These are phyloP conservation scores for Campylorhamphus procurvoides DNA, from an alignment of 2,113 vertebrate genomes.

Conservation along the genomic window DNA sequence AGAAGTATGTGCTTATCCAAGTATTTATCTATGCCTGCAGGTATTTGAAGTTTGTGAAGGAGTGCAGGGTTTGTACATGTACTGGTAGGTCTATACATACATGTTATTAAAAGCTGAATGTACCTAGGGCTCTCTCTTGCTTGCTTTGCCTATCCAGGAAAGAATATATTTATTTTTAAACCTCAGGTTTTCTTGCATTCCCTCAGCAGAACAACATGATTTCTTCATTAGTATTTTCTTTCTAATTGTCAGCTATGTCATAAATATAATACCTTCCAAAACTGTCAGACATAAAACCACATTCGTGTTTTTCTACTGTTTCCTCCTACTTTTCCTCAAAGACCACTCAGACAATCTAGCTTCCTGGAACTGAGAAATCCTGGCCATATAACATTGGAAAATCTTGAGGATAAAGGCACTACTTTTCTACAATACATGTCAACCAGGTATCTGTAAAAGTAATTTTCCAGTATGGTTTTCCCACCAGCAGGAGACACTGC, in stretches of 20 bases:
- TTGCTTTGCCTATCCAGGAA: not conserved
- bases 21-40: constrained; percentile 64
- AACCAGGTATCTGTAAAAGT: not conserved
- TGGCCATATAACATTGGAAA: not conserved
- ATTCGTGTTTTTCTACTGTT: not conserved
- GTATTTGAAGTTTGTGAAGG: constrained; percentile 53
- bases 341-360: not conserved
- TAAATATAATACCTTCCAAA: not conserved
- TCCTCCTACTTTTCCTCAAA: not conserved
- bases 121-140: not conserved
- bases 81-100: constrained; percentile 16
- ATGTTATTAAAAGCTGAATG: constrained; percentile 34
- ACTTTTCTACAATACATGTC: not conserved
- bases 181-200: not conserved
- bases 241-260: not conserved
- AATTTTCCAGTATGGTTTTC: not conserved
- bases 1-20: constrained; percentile 63
- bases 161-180: constrained; percentile 1
- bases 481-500: not conserved
- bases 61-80: constrained; percentile 62
- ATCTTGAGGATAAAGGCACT: not conserved
- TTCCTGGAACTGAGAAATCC: not conserved
- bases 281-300: not conserved
- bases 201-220: not conserved
- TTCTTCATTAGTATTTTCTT: not conserved